phyloP scores from a whole-genome alignment of 1,140 invertebrate genomes.

The Drosophila sp. region DNA sequence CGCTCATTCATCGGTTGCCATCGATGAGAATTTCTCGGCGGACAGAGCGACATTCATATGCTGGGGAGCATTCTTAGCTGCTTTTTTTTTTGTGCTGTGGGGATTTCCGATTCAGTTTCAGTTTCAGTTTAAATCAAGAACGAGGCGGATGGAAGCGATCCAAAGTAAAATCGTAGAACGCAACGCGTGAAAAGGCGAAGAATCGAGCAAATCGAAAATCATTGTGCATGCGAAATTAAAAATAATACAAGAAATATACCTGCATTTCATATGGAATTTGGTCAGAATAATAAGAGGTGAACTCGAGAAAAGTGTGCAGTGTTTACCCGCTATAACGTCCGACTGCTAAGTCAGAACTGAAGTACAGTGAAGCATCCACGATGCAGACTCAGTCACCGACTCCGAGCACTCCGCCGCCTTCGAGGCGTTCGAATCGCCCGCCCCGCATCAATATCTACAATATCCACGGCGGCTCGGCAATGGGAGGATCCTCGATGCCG shows the following conservation, averaged over 20 bases:
- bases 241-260: conserved; percentile 50
- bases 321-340: background rate
- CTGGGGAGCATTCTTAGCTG: conserved; percentile 52
- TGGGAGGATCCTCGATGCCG: conserved; percentile 57
- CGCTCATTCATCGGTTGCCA: conserved; percentile 22
- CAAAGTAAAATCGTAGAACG: conserved; percentile 35
- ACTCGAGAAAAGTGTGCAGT: background rate
- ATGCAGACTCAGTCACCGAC: conserved; percentile 38
- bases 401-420: conserved; percentile 63
- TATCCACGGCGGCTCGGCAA: conserved; percentile 44
- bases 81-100: no score
- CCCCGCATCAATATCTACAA: conserved; percentile 75
- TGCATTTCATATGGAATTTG: conserved; percentile 32
- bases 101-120: conserved; percentile 33
- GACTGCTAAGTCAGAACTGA: no score
- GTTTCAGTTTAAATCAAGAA: conserved; percentile 64
- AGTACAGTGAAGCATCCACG: conserved; percentile 29
- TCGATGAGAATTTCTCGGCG: conserved; percentile 28
- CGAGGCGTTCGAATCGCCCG: conserved; percentile 63
- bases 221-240: conserved; percentile 54
- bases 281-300: background rate
- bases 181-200: conserved; percentile 24
- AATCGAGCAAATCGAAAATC: conserved; percentile 29
- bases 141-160: conserved; percentile 63
- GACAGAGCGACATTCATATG: conserved; percentile 57